phyloP scores from a whole-genome alignment of 2,888 invertebrate genomes.

The Pinctada fucata region DNA sequence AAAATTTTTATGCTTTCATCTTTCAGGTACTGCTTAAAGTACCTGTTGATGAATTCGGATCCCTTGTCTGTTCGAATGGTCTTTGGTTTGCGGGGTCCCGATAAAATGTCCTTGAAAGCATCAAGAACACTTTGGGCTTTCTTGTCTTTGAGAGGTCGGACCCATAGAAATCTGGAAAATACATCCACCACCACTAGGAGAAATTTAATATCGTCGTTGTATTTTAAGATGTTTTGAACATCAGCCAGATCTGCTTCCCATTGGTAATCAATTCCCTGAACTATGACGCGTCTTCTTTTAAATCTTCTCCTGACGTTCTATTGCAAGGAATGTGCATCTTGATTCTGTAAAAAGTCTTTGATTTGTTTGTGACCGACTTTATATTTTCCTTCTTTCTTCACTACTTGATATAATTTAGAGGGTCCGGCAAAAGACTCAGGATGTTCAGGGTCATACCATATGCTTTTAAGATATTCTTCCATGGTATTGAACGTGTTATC shows the following conservation, averaged over 20 bases:
- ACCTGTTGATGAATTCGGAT: slow-evolving; percentile 11
- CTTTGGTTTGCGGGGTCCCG: background rate
- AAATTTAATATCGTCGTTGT: slow-evolving; percentile 18
- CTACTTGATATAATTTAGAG: too few relatives aligned
- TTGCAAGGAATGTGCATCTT: slow-evolving; percentile 10
- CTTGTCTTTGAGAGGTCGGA: slow-evolving; percentile 17
- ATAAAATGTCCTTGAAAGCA: slow-evolving; percentile 9
- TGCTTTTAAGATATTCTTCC: too few relatives aligned
- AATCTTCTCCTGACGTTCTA: slow-evolving; percentile 2
- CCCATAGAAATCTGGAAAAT: slow-evolving; percentile 17
- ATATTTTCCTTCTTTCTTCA: too few relatives aligned
- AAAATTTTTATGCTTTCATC: background rate
- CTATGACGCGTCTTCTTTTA: slow-evolving; percentile 12
- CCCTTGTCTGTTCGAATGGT: slow-evolving; percentile 22
- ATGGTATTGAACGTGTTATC: too few relatives aligned
- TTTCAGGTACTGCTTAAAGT: slow-evolving; percentile 8
- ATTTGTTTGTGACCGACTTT: background rate
- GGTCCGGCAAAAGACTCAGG: too few relatives aligned
- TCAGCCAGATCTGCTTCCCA: slow-evolving; percentile 14
- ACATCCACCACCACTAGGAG: slow-evolving; percentile 18
- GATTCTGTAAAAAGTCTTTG: slow-evolving; percentile 16
- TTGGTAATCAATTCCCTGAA: too few relatives aligned
- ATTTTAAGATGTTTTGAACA: slow-evolving; percentile 9
- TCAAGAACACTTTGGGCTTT: background rate
- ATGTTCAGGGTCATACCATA: too few relatives aligned